Conservation (phyloP, 2,797 vertebrate genomes). For the Smutsia temminckii region DNA sequence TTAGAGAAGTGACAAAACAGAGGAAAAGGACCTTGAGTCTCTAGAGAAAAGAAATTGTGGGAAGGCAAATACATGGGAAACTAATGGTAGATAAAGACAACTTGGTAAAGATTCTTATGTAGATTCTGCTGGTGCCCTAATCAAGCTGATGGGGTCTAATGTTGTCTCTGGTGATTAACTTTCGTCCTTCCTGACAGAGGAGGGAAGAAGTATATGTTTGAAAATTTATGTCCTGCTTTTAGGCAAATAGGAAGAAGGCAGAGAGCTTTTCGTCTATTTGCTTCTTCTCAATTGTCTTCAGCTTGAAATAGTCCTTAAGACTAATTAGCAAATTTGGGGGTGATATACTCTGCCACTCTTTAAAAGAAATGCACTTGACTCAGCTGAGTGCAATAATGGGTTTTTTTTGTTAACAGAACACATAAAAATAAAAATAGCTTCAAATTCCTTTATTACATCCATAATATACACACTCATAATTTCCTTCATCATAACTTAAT, state of each 20-base stretch:
- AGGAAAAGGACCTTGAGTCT: neutral
- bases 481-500: neutral
- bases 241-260: neutral
- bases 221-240: neutral
- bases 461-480: neutral
- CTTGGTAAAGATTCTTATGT: neutral
- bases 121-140: neutral
- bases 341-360: neutral
- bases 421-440: neutral
- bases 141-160: neutral
- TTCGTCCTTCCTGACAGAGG: neutral
- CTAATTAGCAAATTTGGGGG: neutral
- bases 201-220: neutral
- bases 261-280: neutral
- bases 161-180: neutral
- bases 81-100: neutral
- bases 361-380: conserved; percentile 69
- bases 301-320: neutral
- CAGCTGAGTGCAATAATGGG: conserved; percentile 56
- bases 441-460: neutral
- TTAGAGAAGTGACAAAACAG: neutral
- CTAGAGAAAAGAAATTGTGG: neutral
- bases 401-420: neutral
- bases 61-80: neutral
- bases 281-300: neutral